Evolutionary conservation across 2,113 vertebrate species (phyloP), one percentile per base, ranked within the genome.

Genomic region (Trogon melanurus): DNA sequence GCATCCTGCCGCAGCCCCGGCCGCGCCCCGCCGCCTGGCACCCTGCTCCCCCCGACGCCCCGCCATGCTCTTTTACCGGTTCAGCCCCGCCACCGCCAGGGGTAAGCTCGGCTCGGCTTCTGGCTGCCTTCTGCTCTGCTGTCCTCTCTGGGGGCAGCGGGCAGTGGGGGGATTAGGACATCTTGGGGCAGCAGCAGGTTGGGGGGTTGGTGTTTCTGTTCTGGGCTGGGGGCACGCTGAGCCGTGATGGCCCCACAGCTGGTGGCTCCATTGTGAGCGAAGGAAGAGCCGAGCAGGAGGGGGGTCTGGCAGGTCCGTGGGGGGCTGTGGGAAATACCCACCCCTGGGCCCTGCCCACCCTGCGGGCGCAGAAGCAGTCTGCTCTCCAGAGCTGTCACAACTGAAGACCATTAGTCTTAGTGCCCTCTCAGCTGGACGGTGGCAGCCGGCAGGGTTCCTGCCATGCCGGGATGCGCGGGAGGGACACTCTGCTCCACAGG

Each of bases 241-340:
- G 41, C 38, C 1, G 9, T 25, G 54, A 4, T 44, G 38, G 23
- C 56, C 51, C 44, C 23, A 0, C 19, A 62, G 62, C 14, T 21
- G 23, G 26, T 0, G 19, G 7, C 32, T 22, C 15, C 15, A 1
- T 0, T 10, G 64, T 16, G 64, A 78, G 23, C 0, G 1, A 11
- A 32, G n/a, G 6, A 47, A 32, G 27, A 47, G 50, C 27, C 7
- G 81, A 29, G 41, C 30, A 22, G 48, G 61, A n/a, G 11, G 0
- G 4, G 60, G 58, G 26, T 19, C 69, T 70, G 48, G 38, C 16
- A 10, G 70, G 16, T n/a, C 22, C 0, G 0, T 0, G 10, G 34
- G 23, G 47, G 7, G 29, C 12, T 41, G 50, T 36, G 79, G 53
- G 79, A 66, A 62, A 16, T 71, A 30, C 21, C 56, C 11, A 6